Conservation (phyloP, 2,113 vertebrate species). For the Ginglymostoma cirratum region DNA sequence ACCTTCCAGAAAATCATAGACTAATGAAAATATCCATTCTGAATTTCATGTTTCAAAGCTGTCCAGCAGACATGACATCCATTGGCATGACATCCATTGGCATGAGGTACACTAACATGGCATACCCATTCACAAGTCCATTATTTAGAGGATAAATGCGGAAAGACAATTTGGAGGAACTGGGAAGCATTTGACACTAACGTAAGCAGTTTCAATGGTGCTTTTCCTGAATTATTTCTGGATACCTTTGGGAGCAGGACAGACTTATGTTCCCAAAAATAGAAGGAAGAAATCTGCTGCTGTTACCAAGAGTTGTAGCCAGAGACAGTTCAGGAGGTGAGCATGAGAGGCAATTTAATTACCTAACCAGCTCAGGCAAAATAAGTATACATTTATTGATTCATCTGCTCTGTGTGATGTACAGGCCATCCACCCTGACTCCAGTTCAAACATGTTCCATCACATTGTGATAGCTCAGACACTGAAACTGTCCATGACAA, state of each 20-base stretch:
- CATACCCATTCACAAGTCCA: not conserved
- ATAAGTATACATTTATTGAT: not conserved
- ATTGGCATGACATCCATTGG: no score
- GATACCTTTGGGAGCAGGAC: not conserved
- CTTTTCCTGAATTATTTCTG: not conserved
- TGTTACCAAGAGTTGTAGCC: not conserved
- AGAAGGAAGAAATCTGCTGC: not conserved
- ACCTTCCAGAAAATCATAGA: not conserved
- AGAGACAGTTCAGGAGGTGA: not conserved
- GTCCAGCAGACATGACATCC: not conserved
- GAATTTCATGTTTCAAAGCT: not conserved
- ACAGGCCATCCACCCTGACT: no score
- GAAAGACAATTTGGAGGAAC: not conserved
- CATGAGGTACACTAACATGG: no score
- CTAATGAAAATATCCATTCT: not conserved
- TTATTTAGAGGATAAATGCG: not conserved
- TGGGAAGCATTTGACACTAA: not conserved
- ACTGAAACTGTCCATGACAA: no score
- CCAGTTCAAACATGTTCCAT: not conserved
- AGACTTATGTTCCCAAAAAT: not conserved
- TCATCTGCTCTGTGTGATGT: no score
- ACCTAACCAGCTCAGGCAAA: no score
- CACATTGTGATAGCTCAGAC: no score
- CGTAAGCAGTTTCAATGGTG: not conserved
- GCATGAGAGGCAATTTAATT: not conserved